These are phyloP conservation scores for Lithophane socia DNA, from an alignment of 2,888 invertebrate genomes.

Conservation along the genomic window DNA sequence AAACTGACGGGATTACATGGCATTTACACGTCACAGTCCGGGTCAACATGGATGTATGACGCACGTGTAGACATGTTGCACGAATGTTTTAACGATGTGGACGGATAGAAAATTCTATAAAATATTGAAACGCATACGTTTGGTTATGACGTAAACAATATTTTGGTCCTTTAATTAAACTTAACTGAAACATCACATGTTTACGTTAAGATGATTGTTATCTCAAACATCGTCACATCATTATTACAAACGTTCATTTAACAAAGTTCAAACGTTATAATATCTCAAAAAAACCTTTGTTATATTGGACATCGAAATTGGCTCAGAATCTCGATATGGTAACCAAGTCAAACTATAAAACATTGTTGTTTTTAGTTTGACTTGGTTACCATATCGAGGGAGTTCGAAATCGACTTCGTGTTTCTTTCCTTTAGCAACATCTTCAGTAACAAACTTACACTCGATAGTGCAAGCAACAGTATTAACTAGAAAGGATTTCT, in stretches of 20 bases:
- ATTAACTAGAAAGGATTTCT: slow-evolving; percentile 49
- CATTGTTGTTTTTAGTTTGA: too few species aligned
- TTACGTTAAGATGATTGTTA: background rate
- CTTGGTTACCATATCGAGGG: too few species aligned
- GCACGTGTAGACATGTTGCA: too few species aligned
- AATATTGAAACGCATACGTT: background rate
- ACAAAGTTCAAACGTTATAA: too few species aligned
- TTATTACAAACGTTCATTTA: background rate
- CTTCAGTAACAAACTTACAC: slow-evolving; percentile 34
- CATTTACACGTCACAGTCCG: slow-evolving; percentile 11
- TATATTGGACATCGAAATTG: background rate
- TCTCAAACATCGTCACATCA: background rate
- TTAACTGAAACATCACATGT: background rate
- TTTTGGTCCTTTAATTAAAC: background rate
- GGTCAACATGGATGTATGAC: background rate
- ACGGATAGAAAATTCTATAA: too few species aligned
- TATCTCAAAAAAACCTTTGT: background rate
- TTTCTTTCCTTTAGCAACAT: background rate
- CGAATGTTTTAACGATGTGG: background rate
- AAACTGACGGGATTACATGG: slow-evolving; percentile 47
- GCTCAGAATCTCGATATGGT: background rate
- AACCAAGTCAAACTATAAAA: background rate
- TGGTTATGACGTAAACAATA: background rate
- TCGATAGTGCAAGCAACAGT: slow-evolving; percentile 45
- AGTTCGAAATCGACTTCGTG: background rate